Evolutionary conservation across 2,113 vertebrate species (phyloP).

Genomic region (Scortum barcoo): DNA sequence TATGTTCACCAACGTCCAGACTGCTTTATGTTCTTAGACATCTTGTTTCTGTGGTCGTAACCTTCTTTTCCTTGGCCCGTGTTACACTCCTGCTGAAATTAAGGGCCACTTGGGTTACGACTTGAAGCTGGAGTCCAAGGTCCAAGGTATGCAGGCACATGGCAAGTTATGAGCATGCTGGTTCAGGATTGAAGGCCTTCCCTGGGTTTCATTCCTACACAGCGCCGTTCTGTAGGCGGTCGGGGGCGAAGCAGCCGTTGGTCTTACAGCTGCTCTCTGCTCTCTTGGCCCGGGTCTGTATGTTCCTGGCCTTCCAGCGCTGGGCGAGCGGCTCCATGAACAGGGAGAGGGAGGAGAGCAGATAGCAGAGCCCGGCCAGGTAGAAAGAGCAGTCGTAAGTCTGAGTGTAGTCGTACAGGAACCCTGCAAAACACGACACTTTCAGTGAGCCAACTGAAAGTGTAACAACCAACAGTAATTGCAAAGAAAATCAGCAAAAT

Average conservation of each 20-base stretch:
- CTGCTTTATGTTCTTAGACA: constrained; percentile 39
- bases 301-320: constrained; percentile 84
- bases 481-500: neutral
- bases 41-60: constrained; percentile 40
- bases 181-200: constrained; percentile 49
- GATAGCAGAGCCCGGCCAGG: constrained; percentile 91
- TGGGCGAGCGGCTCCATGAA: constrained; percentile 90
- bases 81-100: constrained; percentile 30
- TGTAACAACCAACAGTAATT: too few species aligned
- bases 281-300: constrained; percentile 48
- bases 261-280: constrained; percentile 75
- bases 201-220: constrained; percentile 70
- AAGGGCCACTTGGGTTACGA: constrained; percentile 43
- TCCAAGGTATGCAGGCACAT: constrained; percentile 39
- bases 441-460: too few species aligned
- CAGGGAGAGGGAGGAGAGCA: constrained; percentile 90
- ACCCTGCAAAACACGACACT: constrained; percentile 84
- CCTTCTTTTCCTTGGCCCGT: constrained; percentile 12
- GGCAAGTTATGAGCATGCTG: constrained; percentile 49
- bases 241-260: constrained; percentile 78
- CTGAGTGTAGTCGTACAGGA: constrained; percentile 93
- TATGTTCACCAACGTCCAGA: constrained; percentile 33
- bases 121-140: constrained; percentile 49
- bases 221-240: constrained; percentile 74
- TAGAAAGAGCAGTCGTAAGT: constrained; percentile 94